phyloP scores from a whole-genome alignment of 2,888 invertebrate species.

The Macrosoma leucophasiata region DNA sequence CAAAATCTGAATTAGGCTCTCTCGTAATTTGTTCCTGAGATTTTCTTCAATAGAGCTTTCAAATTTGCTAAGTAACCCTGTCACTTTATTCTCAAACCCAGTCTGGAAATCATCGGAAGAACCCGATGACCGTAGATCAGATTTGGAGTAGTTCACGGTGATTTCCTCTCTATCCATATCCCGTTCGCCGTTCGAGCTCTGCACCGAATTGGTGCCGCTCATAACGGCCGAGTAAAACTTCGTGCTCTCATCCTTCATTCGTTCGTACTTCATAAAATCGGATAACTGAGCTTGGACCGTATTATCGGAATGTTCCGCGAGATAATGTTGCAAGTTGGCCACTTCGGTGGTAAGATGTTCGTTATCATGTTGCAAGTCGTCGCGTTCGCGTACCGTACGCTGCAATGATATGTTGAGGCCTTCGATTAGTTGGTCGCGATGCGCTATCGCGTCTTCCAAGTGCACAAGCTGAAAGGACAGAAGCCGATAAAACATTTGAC shows the following conservation, averaged over 20 bases:
- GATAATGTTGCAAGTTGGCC: slow-evolving; percentile 57
- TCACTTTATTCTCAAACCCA: slow-evolving; percentile 54
- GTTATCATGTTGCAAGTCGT: slow-evolving; percentile 77
- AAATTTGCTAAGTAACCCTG: slow-evolving; percentile 46
- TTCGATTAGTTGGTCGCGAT: slow-evolving; percentile 82
- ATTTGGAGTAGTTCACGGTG: slow-evolving; percentile 58
- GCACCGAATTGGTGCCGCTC: slow-evolving; percentile 55
- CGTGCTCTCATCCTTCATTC: slow-evolving; percentile 61
- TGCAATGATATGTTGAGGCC: slow-evolving; percentile 83
- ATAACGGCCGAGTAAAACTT: slow-evolving; percentile 62
- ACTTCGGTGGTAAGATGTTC: slow-evolving; percentile 78
- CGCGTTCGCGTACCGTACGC: slow-evolving; percentile 77
- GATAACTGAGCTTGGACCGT: slow-evolving; percentile 61
- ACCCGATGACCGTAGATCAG: slow-evolving; percentile 52
- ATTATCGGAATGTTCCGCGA: slow-evolving; percentile 52
- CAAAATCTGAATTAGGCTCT: slow-evolving; percentile 73
- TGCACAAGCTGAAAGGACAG: slow-evolving; percentile 82
- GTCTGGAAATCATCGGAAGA: slow-evolving; percentile 55
- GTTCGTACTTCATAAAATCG: slow-evolving; percentile 64
- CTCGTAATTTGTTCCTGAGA: slow-evolving; percentile 61
- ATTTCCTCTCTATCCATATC: slow-evolving; percentile 71
- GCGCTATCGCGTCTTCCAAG: slow-evolving; percentile 80
- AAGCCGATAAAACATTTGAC: slow-evolving; percentile 8
- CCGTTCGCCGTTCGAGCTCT: slow-evolving; percentile 62
- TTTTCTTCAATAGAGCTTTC: slow-evolving; percentile 59